Conservation (phyloP, 2,888 invertebrate genomes). For the Dicranocentrus wangi region DNA sequence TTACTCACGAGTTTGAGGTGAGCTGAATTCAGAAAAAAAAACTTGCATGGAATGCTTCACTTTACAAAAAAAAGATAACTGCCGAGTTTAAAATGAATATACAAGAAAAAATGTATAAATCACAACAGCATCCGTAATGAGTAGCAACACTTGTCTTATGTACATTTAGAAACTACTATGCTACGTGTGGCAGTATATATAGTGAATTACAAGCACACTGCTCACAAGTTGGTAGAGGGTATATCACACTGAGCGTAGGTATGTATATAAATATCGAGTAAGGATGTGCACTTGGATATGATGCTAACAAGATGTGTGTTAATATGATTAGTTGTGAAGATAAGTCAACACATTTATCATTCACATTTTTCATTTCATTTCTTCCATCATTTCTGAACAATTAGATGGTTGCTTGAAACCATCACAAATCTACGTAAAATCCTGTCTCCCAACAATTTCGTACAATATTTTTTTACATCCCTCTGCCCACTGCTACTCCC, state of each 20-base stretch:
- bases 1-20: slow-evolving; percentile 28
- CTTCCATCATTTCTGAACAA: slow-evolving; percentile 1
- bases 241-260: not conserved
- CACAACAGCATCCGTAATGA: slow-evolving; percentile 50
- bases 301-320: slow-evolving; percentile 63
- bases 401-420: not conserved
- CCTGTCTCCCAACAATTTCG: slow-evolving; percentile 13
- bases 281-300: slow-evolving; percentile 50
- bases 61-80: slow-evolving; percentile 10
- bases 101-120: slow-evolving; percentile 47
- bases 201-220: not conserved
- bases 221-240: not conserved
- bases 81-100: slow-evolving; percentile 34
- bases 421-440: not conserved
- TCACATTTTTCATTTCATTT: slow-evolving; percentile 45
- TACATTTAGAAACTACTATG: not conserved
- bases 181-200: not conserved
- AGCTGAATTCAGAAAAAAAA: slow-evolving; percentile 9
- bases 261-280: not conserved
- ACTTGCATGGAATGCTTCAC: slow-evolving; percentile 34
- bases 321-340: slow-evolving; percentile 63
- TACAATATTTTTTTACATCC: slow-evolving; percentile 17
- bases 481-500: slow-evolving; percentile 38
- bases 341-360: slow-evolving; percentile 64
- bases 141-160: slow-evolving; percentile 4